These are phyloP conservation scores for Pluvialis apricaria DNA, from an alignment of 2,113 vertebrate species.

Conservation along the genomic window DNA sequence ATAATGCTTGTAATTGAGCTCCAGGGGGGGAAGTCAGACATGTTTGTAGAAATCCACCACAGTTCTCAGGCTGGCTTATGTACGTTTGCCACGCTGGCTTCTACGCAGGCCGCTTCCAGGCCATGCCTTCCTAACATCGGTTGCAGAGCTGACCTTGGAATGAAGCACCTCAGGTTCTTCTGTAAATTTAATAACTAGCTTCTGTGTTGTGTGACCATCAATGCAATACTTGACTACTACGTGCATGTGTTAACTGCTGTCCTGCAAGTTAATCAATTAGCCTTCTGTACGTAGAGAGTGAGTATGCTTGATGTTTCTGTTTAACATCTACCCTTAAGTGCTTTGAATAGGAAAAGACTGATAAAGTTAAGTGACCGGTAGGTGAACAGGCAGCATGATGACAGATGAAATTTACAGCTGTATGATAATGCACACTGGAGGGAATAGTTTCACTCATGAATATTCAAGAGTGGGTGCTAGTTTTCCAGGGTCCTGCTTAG, in stretches of 20 bases:
- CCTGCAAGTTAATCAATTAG: background rate
- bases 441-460: background rate
- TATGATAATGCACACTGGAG: background rate
- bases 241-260: background rate
- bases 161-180: slow-evolving; percentile 1
- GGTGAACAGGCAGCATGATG: background rate
- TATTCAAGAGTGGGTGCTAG: background rate
- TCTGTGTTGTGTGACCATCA: background rate
- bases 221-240: background rate
- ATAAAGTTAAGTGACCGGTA: background rate
- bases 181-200: background rate
- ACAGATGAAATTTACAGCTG: background rate
- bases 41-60: slow-evolving; percentile 12
- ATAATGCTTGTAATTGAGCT: slow-evolving; percentile 9
- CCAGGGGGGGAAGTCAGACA: background rate
- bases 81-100: background rate
- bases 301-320: background rate
- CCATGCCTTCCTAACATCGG: fast-evolving
- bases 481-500: background rate
- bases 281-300: background rate
- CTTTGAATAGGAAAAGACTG: background rate
- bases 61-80: background rate
- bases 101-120: background rate
- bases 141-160: background rate
- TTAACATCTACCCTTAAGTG: background rate